Conservation (phyloP, 2,113 vertebrate species). For the Falco punctatus region DNA sequence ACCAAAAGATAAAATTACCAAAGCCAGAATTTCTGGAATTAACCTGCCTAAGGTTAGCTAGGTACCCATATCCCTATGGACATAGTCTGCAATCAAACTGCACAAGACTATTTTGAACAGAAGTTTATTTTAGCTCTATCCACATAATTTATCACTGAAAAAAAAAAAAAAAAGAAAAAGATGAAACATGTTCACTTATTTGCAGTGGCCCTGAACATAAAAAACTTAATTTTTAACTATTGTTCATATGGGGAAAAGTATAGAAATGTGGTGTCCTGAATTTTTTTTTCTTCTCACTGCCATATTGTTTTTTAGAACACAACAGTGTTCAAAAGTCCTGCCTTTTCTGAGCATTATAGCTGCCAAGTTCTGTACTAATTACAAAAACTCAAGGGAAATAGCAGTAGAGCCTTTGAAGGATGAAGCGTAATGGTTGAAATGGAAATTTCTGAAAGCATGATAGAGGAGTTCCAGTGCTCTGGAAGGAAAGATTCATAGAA, state of each 20-base stretch:
- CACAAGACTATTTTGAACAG: neutral
- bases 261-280: neutral
- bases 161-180: neutral
- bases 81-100: neutral
- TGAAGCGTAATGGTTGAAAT: neutral
- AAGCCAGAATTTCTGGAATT: neutral
- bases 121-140: neutral
- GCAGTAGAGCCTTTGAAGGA: neutral
- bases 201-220: no score
- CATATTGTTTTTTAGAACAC: neutral
- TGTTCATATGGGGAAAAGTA: neutral
- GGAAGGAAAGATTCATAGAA: neutral
- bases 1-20: neutral
- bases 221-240: neutral
- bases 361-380: neutral
- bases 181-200: neutral
- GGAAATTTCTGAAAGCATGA: neutral
- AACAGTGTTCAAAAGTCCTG: neutral
- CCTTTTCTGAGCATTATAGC: neutral
- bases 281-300: neutral
- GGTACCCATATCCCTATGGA: neutral
- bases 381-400: neutral
- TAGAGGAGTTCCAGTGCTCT: accelerated
- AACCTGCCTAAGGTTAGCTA: neutral
- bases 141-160: neutral